Percentiles rank a stretch among this genome's conserved stretches.
Evolutionary conservation across 2,888 invertebrate genomes (phyloP).

Genomic region (Tenodera sinensis): DNA sequence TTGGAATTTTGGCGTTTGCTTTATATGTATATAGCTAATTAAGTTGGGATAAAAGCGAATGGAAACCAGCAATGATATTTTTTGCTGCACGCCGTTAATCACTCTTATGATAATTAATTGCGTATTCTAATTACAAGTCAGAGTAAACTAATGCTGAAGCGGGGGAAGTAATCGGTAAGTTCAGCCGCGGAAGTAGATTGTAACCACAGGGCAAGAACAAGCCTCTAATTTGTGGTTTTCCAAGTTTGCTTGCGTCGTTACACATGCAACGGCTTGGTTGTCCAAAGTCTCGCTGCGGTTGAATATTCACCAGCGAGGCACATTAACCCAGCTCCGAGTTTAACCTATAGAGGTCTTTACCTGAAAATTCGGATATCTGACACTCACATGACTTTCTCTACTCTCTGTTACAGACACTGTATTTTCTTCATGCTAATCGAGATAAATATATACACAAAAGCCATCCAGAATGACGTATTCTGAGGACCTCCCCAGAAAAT

Average conservation of each 20-base stretch:
- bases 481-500: no score
- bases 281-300: no score
- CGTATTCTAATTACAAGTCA: neutral
- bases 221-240: conserved; percentile 5
- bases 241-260: neutral
- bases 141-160: neutral
- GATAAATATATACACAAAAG: no score
- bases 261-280: no score
- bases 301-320: no score
- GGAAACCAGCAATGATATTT: neutral
- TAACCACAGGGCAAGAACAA: neutral
- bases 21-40: neutral
- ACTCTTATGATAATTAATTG: neutral
- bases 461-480: no score
- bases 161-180: neutral
- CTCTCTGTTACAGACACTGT: no score
- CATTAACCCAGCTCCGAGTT: no score
- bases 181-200: neutral
- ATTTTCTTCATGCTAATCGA: no score
- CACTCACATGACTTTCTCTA: no score
- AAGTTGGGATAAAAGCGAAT: neutral
- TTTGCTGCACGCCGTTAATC: neutral
- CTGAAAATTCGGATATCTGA: no score
- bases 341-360: no score
- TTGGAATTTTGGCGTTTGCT: neutral